phyloP scores from a whole-genome alignment of 1,140 invertebrate genomes.

The Camponotus floridanus region DNA sequence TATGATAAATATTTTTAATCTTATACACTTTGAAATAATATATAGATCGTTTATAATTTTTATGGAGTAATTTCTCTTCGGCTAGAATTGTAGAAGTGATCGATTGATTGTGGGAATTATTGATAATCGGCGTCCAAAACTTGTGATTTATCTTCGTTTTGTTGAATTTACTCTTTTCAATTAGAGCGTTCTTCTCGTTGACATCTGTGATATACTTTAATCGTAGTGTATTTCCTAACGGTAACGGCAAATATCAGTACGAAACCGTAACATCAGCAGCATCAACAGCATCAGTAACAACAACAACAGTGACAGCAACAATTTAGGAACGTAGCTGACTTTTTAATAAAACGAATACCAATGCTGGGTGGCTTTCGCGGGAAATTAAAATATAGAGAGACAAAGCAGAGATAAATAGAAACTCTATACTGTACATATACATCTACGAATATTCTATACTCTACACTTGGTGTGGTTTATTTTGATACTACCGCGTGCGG shows the following conservation, averaged over 20 bases:
- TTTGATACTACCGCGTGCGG: conserved; percentile 84
- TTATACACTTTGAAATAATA: not conserved
- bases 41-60: not conserved
- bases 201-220: conserved; percentile 86
- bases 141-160: conserved; percentile 63
- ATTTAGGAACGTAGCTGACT: conserved; percentile 68
- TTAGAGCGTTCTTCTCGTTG: conserved; percentile 82
- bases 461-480: conserved; percentile 85
- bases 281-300: not conserved
- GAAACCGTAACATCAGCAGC: conserved; percentile 41
- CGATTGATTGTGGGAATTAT: conserved; percentile 58
- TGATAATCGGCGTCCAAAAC: conserved; percentile 62
- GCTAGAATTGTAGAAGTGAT: not conserved
- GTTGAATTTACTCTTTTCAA: conserved; percentile 66
- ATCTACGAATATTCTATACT: conserved; percentile 83
- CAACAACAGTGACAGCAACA: conserved; percentile 62
- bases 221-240: conserved; percentile 83
- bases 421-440: conserved; percentile 80
- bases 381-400: conserved; percentile 33
- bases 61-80: not conserved
- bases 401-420: conserved; percentile 63
- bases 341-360: conserved; percentile 66
- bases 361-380: conserved; percentile 44
- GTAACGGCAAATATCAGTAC: conserved; percentile 60
- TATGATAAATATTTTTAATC: not conserved